These are phyloP conservation scores for Drosophila birchii DNA, from an alignment of 2,888 invertebrate genomes.

Conservation along the genomic window DNA sequence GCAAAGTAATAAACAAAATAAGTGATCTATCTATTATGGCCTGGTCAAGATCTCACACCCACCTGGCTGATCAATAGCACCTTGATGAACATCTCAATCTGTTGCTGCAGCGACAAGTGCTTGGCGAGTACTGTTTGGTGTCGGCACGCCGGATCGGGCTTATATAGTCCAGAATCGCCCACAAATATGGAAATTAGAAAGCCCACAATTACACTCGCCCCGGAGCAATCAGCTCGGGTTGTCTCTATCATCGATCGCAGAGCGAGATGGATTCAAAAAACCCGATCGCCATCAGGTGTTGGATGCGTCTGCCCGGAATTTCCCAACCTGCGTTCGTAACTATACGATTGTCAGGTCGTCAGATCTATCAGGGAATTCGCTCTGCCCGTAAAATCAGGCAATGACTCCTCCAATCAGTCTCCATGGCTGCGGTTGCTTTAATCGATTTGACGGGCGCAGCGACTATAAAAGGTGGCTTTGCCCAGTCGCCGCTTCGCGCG, in stretches of 20 bases:
- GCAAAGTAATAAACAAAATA: neutral
- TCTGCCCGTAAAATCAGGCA: slow-evolving; percentile 29
- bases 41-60: slow-evolving; percentile 8
- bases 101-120: slow-evolving; percentile 15
- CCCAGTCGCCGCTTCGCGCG: slow-evolving; percentile 20
- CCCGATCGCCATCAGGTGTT: slow-evolving; percentile 46
- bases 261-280: slow-evolving; percentile 39
- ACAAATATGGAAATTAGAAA: slow-evolving; percentile 43
- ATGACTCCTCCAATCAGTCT: slow-evolving; percentile 26
- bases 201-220: slow-evolving; percentile 50
- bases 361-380: slow-evolving; percentile 30
- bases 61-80: slow-evolving; percentile 61
- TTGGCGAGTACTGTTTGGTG: slow-evolving; percentile 40
- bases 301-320: slow-evolving; percentile 34
- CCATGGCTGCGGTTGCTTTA: slow-evolving; percentile 17
- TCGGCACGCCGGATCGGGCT: slow-evolving; percentile 17
- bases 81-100: slow-evolving; percentile 53
- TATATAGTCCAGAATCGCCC: slow-evolving; percentile 60
- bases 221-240: slow-evolving; percentile 29
- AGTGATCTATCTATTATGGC: neutral
- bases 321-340: slow-evolving; percentile 29
- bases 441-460: slow-evolving; percentile 48
- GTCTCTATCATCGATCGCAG: neutral
- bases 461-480: slow-evolving; percentile 54
- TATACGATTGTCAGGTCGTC: slow-evolving; percentile 7